Conservation (phyloP, 2,113 vertebrate genomes). For the Peromyscus leucopus region DNA sequence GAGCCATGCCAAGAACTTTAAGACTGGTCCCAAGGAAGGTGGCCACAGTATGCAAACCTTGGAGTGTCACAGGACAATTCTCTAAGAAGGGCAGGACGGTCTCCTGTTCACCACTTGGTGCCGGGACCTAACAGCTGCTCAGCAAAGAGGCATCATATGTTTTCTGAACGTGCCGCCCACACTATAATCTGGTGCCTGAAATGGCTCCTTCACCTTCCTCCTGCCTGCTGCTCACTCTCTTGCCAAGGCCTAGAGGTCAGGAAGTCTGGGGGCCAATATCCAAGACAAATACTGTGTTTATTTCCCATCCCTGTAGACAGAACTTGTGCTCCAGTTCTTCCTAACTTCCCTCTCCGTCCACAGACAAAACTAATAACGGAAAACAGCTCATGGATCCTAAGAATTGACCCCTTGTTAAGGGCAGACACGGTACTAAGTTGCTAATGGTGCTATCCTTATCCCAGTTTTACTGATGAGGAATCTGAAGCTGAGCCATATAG, state of each 20-base stretch:
- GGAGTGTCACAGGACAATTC: neutral
- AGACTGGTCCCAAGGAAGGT: neutral
- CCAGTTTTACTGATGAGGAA: neutral
- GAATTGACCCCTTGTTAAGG: slow-evolving; percentile 33
- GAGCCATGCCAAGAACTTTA: neutral
- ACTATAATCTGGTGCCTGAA: neutral
- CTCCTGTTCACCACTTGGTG: neutral
- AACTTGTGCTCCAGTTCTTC: slow-evolving; percentile 15
- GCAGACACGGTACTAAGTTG: slow-evolving; percentile 18
- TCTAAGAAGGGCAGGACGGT: neutral
- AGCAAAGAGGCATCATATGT: neutral
- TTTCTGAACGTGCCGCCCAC: neutral
- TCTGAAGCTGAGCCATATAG: neutral
- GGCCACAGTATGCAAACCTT: neutral
- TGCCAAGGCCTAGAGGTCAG: neutral
- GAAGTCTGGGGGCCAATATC: neutral
- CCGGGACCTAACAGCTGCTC: neutral
- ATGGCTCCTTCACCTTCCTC: neutral
- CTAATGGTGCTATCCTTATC: slow-evolving; percentile 4
- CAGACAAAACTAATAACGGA: slow-evolving; percentile 6
- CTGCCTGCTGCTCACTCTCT: neutral
- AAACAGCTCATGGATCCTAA: slow-evolving; percentile 45
- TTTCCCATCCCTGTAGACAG: neutral
- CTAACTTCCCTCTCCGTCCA: neutral
- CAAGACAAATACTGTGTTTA: neutral